phyloP scores from a whole-genome alignment of 2,888 invertebrate species.

The Hecatera dysodea region DNA sequence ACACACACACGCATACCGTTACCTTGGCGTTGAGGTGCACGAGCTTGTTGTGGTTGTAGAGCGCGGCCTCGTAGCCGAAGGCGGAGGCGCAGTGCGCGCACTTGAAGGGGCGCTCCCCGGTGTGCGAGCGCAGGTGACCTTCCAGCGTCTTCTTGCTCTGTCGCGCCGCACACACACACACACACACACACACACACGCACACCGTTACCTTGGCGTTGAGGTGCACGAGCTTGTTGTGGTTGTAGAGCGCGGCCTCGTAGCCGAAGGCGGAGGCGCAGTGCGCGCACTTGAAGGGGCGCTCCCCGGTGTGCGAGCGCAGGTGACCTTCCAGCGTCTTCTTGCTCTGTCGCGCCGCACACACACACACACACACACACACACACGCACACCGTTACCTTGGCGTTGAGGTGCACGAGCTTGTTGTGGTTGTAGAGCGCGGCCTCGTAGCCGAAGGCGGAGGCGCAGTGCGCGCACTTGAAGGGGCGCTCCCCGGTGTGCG shows the following conservation, averaged over 20 bases:
- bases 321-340: conserved; percentile 81
- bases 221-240: conserved; percentile 80
- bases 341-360: conserved; percentile 65
- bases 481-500: conserved; percentile 81
- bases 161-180: not conserved
- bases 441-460: conserved; percentile 80
- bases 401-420: conserved; percentile 75
- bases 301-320: conserved; percentile 81
- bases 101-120: conserved; percentile 79
- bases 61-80: conserved; percentile 81
- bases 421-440: conserved; percentile 83
- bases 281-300: conserved; percentile 75
- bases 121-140: conserved; percentile 80
- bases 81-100: conserved; percentile 76
- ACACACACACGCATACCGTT: too few relatives aligned
- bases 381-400: too few relatives aligned
- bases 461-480: conserved; percentile 75
- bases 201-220: conserved; percentile 72
- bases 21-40: conserved; percentile 77
- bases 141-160: conserved; percentile 80
- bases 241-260: conserved; percentile 83
- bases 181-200: too few relatives aligned
- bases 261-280: conserved; percentile 78
- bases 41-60: conserved; percentile 82
- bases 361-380: too few relatives aligned